These are phyloP conservation scores for Linnaemya tessellans DNA, from an alignment of 2,888 invertebrate species.

Conservation along the genomic window DNA sequence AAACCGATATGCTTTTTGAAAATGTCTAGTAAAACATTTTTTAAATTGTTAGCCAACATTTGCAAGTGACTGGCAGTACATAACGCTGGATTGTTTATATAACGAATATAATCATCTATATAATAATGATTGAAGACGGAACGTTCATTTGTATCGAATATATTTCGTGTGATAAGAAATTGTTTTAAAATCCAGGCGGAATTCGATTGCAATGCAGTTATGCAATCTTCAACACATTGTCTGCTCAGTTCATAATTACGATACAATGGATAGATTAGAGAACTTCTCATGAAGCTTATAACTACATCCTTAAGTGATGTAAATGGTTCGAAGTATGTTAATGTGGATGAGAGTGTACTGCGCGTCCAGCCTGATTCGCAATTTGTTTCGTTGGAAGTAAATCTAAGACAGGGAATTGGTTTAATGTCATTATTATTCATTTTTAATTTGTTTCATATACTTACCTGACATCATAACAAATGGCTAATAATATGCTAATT, in stretches of 20 bases:
- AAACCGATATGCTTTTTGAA: slow-evolving; percentile 79
- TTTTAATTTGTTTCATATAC: background rate
- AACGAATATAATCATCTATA: slow-evolving; percentile 80
- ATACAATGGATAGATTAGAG: slow-evolving; percentile 81
- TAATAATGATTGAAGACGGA: slow-evolving; percentile 78
- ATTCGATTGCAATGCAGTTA: slow-evolving; percentile 78
- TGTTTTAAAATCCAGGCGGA: slow-evolving; percentile 80
- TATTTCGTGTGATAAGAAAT: slow-evolving; percentile 78
- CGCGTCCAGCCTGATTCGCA: slow-evolving; percentile 82
- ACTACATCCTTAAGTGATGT: slow-evolving; percentile 78
- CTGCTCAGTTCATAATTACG: slow-evolving; percentile 81
- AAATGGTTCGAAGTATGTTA: slow-evolving; percentile 80
- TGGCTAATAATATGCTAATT: slow-evolving; percentile 80
- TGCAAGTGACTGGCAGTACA: slow-evolving; percentile 77
- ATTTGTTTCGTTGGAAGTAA: slow-evolving; percentile 80
- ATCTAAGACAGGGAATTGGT: slow-evolving; percentile 60
- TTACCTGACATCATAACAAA: slow-evolving; percentile 82
- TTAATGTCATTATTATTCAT: background rate
- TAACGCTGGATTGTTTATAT: slow-evolving; percentile 75
- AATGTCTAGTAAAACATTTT: slow-evolving; percentile 78
- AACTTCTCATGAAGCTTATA: slow-evolving; percentile 80
- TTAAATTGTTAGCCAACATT: slow-evolving; percentile 79
- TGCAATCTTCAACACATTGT: slow-evolving; percentile 79
- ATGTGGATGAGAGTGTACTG: slow-evolving; percentile 78
- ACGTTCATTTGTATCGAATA: slow-evolving; percentile 77